Conservation (phyloP, 2,888 invertebrate species). For the Protodeltote pygarga region DNA sequence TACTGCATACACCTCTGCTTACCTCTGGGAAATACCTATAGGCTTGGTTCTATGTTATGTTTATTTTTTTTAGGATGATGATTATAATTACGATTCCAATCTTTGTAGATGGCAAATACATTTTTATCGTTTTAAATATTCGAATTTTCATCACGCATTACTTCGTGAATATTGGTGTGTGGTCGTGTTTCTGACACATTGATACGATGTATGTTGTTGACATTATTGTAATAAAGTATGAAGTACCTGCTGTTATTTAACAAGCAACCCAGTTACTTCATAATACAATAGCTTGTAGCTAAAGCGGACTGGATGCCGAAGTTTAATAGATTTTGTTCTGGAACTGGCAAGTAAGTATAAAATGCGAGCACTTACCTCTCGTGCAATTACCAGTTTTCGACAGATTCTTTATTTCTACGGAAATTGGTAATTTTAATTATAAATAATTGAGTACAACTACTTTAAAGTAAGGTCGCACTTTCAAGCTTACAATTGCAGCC, state of each 20-base stretch:
- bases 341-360: conserved; percentile 33
- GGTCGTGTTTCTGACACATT: conserved; percentile 7
- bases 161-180: background rate
- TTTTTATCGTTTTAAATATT: too few relatives aligned
- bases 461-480: too few relatives aligned
- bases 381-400: conserved; percentile 10
- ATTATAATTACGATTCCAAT: too few relatives aligned
- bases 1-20: too few relatives aligned
- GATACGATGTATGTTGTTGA: background rate
- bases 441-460: background rate
- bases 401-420: conserved; percentile 18
- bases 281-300: conserved; percentile 32
- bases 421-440: conserved; percentile 17
- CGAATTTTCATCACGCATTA: background rate
- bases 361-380: conserved; percentile 25
- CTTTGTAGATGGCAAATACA: too few relatives aligned
- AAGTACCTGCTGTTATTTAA: conserved; percentile 24
- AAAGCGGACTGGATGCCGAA: conserved; percentile 21
- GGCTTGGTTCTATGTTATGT: too few relatives aligned
- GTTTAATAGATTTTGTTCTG: conserved; percentile 48
- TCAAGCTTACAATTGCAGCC: too few relatives aligned
- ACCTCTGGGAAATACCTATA: too few relatives aligned
- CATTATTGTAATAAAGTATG: conserved; percentile 21
- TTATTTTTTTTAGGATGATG: too few relatives aligned
- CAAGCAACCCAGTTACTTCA: conserved; percentile 30